Evolutionary conservation across 2,888 invertebrate species (phyloP).

Genomic region (Oscheius myriophilus): DNA sequence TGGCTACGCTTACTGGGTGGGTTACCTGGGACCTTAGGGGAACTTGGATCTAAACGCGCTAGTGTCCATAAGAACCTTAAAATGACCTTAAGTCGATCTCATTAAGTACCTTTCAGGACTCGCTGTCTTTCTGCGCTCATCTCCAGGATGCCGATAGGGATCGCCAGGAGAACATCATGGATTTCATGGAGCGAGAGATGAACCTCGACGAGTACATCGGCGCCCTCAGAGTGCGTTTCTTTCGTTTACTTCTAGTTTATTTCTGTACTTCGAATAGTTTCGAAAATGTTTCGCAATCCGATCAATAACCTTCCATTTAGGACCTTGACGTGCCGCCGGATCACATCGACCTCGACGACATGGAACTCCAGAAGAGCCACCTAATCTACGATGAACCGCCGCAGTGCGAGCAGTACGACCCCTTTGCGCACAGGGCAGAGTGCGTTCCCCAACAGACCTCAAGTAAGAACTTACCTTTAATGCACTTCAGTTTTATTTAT

Average conservation of each 20-base stretch:
- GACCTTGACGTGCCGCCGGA: conserved; percentile 42
- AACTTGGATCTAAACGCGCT: too few relatives aligned
- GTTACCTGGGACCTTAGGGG: neutral
- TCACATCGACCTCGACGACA: conserved; percentile 41
- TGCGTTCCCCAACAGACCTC: conserved; percentile 8
- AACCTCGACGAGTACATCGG: conserved; percentile 42
- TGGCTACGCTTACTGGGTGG: conserved; percentile 12
- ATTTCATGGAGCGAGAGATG: conserved; percentile 46
- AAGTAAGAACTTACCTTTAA: too few relatives aligned
- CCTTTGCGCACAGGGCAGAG: conserved; percentile 23
- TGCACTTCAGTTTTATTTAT: neutral
- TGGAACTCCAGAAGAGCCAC: conserved; percentile 38
- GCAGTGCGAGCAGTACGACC: conserved; percentile 24
- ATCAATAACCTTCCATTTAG: conserved; percentile 14
- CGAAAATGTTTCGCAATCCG: neutral
- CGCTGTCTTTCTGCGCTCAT: conserved; percentile 19
- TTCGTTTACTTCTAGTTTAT: neutral
- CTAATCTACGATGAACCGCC: conserved; percentile 34
- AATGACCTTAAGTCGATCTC: too few relatives aligned
- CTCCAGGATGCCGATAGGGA: conserved; percentile 35
- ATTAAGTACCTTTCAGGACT: conserved; percentile 24
- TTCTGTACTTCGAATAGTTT: neutral
- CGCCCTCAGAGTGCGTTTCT: conserved; percentile 7
- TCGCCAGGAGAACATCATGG: conserved; percentile 27
- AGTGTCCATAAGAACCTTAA: too few relatives aligned